These are phyloP conservation scores for Sylvilagus bachmani DNA, from an alignment of 2,113 vertebrate species.

Conservation along the genomic window DNA sequence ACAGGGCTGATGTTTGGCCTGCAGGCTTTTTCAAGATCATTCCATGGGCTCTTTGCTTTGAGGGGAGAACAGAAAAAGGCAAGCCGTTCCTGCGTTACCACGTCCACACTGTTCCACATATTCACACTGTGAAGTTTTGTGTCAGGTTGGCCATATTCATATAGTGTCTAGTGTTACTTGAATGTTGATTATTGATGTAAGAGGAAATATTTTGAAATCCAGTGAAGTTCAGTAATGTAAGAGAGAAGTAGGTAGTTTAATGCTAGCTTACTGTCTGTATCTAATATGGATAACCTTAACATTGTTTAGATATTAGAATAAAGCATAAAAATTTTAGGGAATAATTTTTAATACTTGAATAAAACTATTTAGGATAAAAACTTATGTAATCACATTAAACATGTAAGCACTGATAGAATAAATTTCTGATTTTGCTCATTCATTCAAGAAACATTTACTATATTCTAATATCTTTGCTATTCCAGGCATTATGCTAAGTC, in stretches of 20 bases:
- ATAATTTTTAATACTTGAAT: neutral
- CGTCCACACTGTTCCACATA: neutral
- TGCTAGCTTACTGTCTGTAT: neutral
- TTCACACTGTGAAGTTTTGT: neutral
- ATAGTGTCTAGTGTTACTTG: neutral
- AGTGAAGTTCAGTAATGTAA: neutral
- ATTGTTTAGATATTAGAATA: neutral
- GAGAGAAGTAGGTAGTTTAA: neutral
- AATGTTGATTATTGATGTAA: conserved; percentile 9
- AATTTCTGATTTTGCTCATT: neutral
- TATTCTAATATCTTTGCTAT: neutral
- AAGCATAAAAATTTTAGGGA: neutral
- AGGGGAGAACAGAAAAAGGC: neutral
- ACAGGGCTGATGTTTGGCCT: neutral
- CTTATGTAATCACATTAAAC: neutral
- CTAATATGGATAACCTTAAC: neutral
- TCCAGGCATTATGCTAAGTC: neutral
- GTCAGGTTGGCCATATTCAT: neutral
- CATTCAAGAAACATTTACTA: neutral
- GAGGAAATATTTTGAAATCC: conserved; percentile 40
- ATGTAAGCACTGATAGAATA: neutral
- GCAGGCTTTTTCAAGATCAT: neutral
- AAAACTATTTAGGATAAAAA: conserved; percentile 5
- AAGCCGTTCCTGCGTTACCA: neutral
- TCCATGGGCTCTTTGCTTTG: neutral